Base-by-base conservation (phyloP, 2,797 vertebrate species). In the Oreortyx pictus region DNA sequence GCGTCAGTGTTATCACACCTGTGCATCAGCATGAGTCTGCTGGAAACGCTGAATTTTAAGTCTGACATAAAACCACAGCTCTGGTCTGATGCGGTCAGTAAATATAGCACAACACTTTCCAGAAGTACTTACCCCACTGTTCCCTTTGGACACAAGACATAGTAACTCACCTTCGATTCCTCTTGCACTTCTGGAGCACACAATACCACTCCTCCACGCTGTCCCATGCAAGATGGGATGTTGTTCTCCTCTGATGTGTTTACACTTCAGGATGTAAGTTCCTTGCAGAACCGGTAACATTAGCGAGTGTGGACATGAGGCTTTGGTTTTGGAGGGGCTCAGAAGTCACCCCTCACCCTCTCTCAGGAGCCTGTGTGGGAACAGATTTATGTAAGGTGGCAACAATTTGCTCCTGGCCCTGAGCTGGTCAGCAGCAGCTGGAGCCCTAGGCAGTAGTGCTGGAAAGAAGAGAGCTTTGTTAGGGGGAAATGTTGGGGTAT, bases 41-140 rank as follows among this genome's bases (percentile, higher is more conserved):
- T 92, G 78, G 65, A 87, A 85, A 77, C 9, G 46, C 9, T 75
- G 65, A n/a, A 49, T 82, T 87, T 79, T 25, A 77, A 64, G 35
- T 44, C 82, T 77, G 46, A 56, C 83, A 91, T 66, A 87, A 93
- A 93, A 54, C 54, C 31, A 19, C 6, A 43, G 52, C 29, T 89
- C 84, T 80, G 19, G 29, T 67, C 68, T 82, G 72, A n/a, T 56
- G 57, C 20, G 43, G 54, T 41, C 39, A 9, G 50, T 68, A 90
- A 85, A 85, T 43, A 75, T 4, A 68, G 31, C 49, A 27, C 5
- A 10, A 37, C 46, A 77, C 46, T 85, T 95, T 70, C 75, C 83
- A 92, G 81, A 94, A 81, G 73, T 77, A 88, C 70, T 81, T 88
- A 89, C 84, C 81, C 46, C 47, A 47, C 46, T 92, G 66, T 86